Evolutionary conservation across 2,113 vertebrate species (phyloP), one percentile per base, ranked within the genome.

Genomic region (Notechis scutatus): DNA sequence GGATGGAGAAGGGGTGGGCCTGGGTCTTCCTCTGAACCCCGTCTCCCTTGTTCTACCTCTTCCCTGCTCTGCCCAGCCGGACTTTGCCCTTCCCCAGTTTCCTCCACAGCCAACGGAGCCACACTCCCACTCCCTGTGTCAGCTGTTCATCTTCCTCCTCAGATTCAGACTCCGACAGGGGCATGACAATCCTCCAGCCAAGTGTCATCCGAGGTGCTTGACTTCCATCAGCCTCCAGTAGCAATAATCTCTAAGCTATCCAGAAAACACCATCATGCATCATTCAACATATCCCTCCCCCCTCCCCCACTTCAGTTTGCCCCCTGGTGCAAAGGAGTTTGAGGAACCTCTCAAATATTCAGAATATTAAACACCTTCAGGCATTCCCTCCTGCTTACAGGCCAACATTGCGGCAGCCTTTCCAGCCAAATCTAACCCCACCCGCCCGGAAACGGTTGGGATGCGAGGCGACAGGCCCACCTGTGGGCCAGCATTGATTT

Each of bases 401-500:
- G 85, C 55, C 59, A 34, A 9, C 6, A 5, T 18, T 7, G 54
- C 6, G 1, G 20, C 26, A 12, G 2, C 47, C 50, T 5, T 20
- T 56, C 64, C 11, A 7, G 14, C 15, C 15, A 34, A 74, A 6
- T 0, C 14, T 1, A 3, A 3, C 15, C 15, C 6, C n/a, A 3
- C n/a, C n/a, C 15, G 0, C 18, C 18, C 2, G 2, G 69, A 81
- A 39, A 81, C 0, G 0, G 15, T 81, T 81, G n/a, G 15, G 69
- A 81, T 39, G 34, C 15, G 1, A 14, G 2, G 3, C 2, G 12
- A 55, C 34, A 24, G 42, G 1, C 39, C 29, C 59, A 47, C 85
- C 26, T 24, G 20, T 23, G 24, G 54, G 54, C 64, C 69, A 45
- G 55, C 88, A 87, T 94, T 64, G 91, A 87, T 91, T 74, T 64